These are phyloP conservation scores for Cataglyphis livida DNA, from an alignment of 2,888 invertebrate genomes.

Conservation along the genomic window DNA sequence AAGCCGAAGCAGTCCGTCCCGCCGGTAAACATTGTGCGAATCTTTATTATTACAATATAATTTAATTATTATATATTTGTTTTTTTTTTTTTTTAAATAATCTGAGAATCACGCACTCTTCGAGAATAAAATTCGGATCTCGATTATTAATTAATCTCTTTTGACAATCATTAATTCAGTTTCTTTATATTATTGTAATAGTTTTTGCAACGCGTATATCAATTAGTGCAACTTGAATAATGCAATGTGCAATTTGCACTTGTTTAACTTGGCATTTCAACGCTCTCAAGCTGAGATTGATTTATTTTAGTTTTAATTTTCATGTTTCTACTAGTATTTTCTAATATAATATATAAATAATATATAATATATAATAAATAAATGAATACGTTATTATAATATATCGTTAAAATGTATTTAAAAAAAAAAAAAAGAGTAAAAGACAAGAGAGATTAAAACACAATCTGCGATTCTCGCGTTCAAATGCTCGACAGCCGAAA, in stretches of 20 bases:
- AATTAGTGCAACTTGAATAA: background rate
- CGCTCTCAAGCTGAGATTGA: background rate
- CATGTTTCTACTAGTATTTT: background rate
- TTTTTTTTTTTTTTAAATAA: background rate
- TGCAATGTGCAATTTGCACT: background rate
- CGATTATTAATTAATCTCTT: background rate
- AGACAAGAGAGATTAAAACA: constrained; percentile 10
- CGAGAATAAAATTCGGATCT: background rate
- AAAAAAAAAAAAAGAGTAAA: background rate
- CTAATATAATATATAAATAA: background rate
- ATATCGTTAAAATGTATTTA: background rate
- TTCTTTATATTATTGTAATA: background rate
- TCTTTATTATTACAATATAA: constrained; percentile 27
- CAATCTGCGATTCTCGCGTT: background rate
- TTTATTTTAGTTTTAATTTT: background rate
- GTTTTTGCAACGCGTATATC: background rate
- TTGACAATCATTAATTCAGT: background rate
- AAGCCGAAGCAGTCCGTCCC: constrained; percentile 82
- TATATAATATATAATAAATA: background rate
- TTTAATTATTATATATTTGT: background rate
- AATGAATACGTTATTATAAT: background rate
- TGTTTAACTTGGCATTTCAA: background rate
- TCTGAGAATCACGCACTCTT: background rate
- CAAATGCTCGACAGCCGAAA: constrained; percentile 31
- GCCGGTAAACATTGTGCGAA: constrained; percentile 77